Conservation (phyloP, 2,797 vertebrate genomes). For the Arnoldichthys spilopterus region DNA sequence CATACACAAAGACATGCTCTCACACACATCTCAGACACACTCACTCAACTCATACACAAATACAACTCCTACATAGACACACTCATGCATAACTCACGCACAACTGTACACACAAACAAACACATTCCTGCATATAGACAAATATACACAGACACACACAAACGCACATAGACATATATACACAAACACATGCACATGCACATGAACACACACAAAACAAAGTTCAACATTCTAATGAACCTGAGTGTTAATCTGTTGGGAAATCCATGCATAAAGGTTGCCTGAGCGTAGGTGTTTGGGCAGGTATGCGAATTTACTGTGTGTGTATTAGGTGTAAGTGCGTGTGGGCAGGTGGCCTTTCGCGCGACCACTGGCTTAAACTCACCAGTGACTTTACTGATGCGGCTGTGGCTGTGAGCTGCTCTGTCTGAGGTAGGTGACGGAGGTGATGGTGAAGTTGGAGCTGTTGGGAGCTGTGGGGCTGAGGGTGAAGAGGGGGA, state of each 20-base stretch:
- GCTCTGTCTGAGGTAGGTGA: constrained; percentile 67
- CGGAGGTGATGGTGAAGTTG: constrained; percentile 44
- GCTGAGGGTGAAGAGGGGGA: constrained; percentile 57
- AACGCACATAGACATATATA: background rate
- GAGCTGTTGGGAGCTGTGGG: constrained; percentile 75
- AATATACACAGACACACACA: background rate
- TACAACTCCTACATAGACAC: too few relatives aligned
- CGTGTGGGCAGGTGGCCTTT: background rate
- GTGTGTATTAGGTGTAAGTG: background rate
- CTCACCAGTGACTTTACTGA: constrained; percentile 80
- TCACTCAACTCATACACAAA: background rate
- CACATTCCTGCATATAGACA: background rate
- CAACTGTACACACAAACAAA: background rate
- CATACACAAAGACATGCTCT: background rate
- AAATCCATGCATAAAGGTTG: background rate
- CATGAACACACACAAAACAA: background rate
- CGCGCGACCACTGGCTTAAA: background rate
- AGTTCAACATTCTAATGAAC: background rate
- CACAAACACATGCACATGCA: background rate
- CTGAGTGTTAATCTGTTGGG: background rate
- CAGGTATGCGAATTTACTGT: background rate
- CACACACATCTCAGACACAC: too few relatives aligned
- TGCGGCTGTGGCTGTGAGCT: constrained; percentile 75
- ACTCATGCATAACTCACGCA: background rate
- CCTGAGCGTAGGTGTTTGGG: background rate